phyloP scores from a whole-genome alignment of 2,888 invertebrate genomes.

The Acanthacorydalis orientalis region DNA sequence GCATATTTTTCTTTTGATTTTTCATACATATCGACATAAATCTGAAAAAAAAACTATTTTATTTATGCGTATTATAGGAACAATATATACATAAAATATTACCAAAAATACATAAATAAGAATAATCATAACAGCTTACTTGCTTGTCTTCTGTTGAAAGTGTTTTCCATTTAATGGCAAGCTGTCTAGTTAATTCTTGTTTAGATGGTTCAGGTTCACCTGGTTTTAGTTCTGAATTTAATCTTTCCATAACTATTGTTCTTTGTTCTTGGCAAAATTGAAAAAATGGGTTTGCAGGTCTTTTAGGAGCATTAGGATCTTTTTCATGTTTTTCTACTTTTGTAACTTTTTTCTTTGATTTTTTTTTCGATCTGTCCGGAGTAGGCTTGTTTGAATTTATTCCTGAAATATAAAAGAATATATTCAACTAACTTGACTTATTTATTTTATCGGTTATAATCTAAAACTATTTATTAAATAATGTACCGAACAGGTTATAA shows the following conservation, averaged over 20 bases:
- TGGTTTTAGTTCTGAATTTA: constrained; percentile 34
- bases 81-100: not conserved
- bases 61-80: not conserved
- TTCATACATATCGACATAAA: constrained; percentile 56
- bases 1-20: constrained; percentile 63
- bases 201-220: constrained; percentile 52
- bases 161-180: constrained; percentile 58
- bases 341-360: constrained; percentile 38
- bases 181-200: constrained; percentile 56
- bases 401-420: constrained; percentile 7
- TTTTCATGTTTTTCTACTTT: constrained; percentile 40
- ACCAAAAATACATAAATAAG: not conserved
- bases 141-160: constrained; percentile 52
- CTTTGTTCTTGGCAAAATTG: constrained; percentile 67
- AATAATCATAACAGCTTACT: constrained; percentile 24
- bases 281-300: constrained; percentile 66
- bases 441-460: not conserved
- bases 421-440: not conserved
- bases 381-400: constrained; percentile 15
- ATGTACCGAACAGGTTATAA: not conserved
- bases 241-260: constrained; percentile 50
- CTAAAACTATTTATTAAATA: not conserved
- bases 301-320: constrained; percentile 63
- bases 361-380: constrained; percentile 18
- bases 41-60: constrained; percentile 33